Conservation (phyloP, 2,888 invertebrate species). For the Drosophila trichaetosa region DNA sequence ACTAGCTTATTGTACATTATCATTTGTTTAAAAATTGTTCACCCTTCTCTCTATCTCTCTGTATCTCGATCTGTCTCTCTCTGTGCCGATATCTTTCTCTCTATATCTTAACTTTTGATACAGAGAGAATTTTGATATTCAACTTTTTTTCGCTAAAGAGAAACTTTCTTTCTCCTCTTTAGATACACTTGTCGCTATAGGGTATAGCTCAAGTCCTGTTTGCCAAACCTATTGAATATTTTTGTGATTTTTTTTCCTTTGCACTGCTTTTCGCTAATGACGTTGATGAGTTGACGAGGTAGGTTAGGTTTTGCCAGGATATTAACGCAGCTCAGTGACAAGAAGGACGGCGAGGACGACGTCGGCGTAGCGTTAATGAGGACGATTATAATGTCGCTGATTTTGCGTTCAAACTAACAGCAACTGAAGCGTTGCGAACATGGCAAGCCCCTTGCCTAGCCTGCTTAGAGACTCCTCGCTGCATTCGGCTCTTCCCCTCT, state of each 20-base stretch:
- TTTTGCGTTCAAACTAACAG: slow-evolving; percentile 80
- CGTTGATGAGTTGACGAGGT: slow-evolving; percentile 81
- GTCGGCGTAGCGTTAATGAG: slow-evolving; percentile 69
- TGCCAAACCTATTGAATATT: slow-evolving; percentile 8
- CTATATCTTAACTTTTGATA: neutral
- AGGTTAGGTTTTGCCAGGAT: slow-evolving; percentile 79
- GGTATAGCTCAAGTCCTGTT: slow-evolving; percentile 31
- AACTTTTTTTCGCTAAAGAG: neutral
- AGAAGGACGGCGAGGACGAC: slow-evolving; percentile 15
- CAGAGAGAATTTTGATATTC: neutral
- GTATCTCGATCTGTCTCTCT: neutral
- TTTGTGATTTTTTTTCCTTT: slow-evolving; percentile 13
- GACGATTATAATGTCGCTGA: slow-evolving; percentile 81
- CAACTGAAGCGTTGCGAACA: slow-evolving; percentile 60
- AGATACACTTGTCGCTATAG: slow-evolving; percentile 24
- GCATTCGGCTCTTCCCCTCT: neutral
- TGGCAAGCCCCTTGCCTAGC: neutral
- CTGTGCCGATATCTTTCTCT: neutral
- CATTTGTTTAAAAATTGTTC: neutral
- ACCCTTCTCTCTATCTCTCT: neutral
- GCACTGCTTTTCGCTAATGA: slow-evolving; percentile 73
- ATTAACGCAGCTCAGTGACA: slow-evolving; percentile 67
- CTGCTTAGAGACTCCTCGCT: neutral
- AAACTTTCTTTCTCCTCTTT: neutral
- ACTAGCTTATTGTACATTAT: neutral